These are phyloP conservation scores for Abscondita cerata DNA, from an alignment of 2,888 invertebrate genomes.

Conservation along the genomic window DNA sequence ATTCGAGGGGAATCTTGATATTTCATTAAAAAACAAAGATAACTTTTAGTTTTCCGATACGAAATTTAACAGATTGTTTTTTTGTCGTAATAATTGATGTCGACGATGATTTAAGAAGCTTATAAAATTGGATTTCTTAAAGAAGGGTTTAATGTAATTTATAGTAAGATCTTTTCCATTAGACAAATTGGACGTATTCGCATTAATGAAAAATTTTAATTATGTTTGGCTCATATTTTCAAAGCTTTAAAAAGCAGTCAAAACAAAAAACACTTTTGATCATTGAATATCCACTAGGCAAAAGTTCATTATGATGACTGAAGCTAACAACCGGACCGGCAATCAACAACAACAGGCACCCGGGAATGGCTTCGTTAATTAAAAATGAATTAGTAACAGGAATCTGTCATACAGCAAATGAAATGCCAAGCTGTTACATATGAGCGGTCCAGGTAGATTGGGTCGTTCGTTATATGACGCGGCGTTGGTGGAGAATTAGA, in stretches of 20 bases:
- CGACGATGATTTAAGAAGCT: too few relatives aligned
- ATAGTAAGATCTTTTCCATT: conserved; percentile 5
- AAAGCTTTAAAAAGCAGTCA: conserved; percentile 27
- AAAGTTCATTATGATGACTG: conserved; percentile 35
- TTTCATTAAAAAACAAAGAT: too few relatives aligned
- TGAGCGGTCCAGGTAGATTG: conserved; percentile 47
- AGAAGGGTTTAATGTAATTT: background rate
- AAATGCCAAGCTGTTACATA: conserved; percentile 57
- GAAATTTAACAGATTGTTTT: too few relatives aligned
- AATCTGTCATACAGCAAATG: conserved; percentile 59
- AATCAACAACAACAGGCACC: conserved; percentile 48
- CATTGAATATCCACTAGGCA: conserved; percentile 23
- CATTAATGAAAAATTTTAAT: background rate
- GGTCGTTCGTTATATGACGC: conserved; percentile 37
- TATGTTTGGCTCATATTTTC: conserved; percentile 22
- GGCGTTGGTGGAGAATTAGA: conserved; percentile 52
- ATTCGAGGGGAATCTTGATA: background rate
- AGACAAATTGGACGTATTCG: too few relatives aligned
- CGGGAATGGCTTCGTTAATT: conserved; percentile 55
- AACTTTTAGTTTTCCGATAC: too few relatives aligned
- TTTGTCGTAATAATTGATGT: too few relatives aligned
- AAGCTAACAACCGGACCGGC: conserved; percentile 41
- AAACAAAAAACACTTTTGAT: conserved; percentile 27
- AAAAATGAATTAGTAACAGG: conserved; percentile 59
- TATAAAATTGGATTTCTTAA: background rate